Percentiles rank a stretch among this genome's conserved stretches.
Conservation (phyloP, 2,113 vertebrate genomes). For the Trogon melanurus region DNA sequence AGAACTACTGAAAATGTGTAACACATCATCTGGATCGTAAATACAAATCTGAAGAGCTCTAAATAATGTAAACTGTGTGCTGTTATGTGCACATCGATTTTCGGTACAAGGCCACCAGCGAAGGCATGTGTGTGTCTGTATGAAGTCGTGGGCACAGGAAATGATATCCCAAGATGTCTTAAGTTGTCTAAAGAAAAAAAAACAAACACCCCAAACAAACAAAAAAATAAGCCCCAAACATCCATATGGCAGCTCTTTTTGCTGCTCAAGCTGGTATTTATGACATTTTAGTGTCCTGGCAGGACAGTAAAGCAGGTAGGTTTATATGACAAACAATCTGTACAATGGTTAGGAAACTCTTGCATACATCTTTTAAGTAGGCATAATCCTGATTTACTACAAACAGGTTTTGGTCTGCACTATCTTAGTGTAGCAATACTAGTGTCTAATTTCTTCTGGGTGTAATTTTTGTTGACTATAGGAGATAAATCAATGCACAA, state of each 20-base stretch:
- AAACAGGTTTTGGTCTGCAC: neutral
- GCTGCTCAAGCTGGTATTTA: neutral
- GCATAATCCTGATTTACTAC: neutral
- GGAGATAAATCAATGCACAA: neutral
- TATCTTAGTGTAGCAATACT: neutral
- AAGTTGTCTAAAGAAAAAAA: neutral
- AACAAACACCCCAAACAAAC: neutral
- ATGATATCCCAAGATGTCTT: neutral
- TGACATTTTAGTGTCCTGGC: neutral
- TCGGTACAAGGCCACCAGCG: neutral
- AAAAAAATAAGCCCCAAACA: neutral
- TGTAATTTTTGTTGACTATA: neutral
- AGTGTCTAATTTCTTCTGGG: neutral
- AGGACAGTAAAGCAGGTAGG: neutral
- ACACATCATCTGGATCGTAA: neutral
- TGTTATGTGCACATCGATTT: accelerated
- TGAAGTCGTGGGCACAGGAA: neutral
- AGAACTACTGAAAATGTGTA: neutral
- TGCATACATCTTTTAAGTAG: neutral
- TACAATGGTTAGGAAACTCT: neutral
- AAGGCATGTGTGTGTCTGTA: neutral
- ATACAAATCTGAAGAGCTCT: neutral
- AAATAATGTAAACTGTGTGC: neutral
- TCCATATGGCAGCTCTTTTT: neutral
- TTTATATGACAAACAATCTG: neutral